Evolutionary conservation across 2,888 invertebrate species (phyloP), one percentile per base, ranked within the genome.

Genomic region (Parapristionchus giblindavisi): DNA sequence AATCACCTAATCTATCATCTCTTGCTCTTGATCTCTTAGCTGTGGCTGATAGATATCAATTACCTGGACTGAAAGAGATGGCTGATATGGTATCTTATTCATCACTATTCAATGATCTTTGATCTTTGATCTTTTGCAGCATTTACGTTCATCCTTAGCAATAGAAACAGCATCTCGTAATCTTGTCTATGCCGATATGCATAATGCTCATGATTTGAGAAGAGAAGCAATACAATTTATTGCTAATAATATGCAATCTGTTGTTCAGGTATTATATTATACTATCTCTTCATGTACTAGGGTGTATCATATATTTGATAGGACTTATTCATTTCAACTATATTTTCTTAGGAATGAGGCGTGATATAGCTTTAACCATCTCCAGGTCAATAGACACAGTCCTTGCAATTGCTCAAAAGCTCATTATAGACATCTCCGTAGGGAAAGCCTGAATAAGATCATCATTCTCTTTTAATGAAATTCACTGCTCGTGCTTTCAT

Each of bases 41-140:
- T 1, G 84, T 83, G 6, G 86, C 87, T n/a, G 88, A 88, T 43
- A 80, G 88, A 29, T 88, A 83, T 72, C 81, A 83, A n/a, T 75
- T 88, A 27, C 79, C 80, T n/a, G 87, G 85, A 17, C 78, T 88
- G n/a, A 88, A 88, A 63, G 85, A 84, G 11, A 78, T 86, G 80
- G 87, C 87, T 21, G 87, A 87, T 48, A 4, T 66, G 43, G 32
- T 60, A 6, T 34, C n/a, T 60, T 17, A 38, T 61, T 43, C 11
- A 54, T 54, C 6, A 14, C 54, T 6, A n/a, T 24, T n/a, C n/a
- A 6, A 17, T 14, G 54, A 6, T 54, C 6, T 54, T n/a, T 6
- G 14, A n/a, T 14, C 24, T 6, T 54, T 32, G 27, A 5, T n/a
- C 8, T 29, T 36, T 70, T 78, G 21, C 54, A 86, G 86, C 80